phyloP scores from a whole-genome alignment of 2,797 vertebrate species.

The Heteromormyrus szaboi region DNA sequence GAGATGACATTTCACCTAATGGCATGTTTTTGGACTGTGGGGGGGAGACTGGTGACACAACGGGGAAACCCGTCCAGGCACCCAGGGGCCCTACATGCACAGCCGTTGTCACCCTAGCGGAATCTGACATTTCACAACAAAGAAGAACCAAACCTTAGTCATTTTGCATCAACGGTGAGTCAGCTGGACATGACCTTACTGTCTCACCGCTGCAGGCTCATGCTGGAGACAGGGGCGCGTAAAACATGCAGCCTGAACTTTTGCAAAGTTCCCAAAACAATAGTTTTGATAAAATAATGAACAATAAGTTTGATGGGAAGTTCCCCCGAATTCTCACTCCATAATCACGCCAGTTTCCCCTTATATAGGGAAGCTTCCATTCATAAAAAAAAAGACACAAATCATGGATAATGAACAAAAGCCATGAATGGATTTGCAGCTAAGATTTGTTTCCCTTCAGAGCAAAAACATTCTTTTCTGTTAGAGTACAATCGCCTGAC shows the following conservation, averaged over 20 bases:
- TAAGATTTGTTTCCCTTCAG: not conserved
- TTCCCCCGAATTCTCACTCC: not conserved
- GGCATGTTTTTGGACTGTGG: not conserved
- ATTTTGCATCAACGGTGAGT: not conserved
- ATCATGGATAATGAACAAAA: not conserved
- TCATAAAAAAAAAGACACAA: not conserved
- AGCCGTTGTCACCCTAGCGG: not conserved
- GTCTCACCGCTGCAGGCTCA: not conserved
- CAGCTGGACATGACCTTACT: not conserved
- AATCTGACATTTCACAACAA: not conserved
- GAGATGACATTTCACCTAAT: not conserved
- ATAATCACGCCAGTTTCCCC: not conserved
- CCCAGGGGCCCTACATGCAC: not conserved
- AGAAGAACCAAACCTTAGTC: not conserved
- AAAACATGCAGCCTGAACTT: not conserved
- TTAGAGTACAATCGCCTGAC: not conserved
- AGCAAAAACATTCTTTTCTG: not conserved
- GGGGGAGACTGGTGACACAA: no score
- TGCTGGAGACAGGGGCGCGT: not conserved
- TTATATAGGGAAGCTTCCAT: not conserved
- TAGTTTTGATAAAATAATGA: not conserved
- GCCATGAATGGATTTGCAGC: not conserved
- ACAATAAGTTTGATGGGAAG: not conserved
- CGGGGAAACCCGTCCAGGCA: not conserved
- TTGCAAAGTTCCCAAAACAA: not conserved